These are phyloP conservation scores for Drosophila funebris DNA, from an alignment of 1,140 invertebrate genomes.

Conservation along the genomic window DNA sequence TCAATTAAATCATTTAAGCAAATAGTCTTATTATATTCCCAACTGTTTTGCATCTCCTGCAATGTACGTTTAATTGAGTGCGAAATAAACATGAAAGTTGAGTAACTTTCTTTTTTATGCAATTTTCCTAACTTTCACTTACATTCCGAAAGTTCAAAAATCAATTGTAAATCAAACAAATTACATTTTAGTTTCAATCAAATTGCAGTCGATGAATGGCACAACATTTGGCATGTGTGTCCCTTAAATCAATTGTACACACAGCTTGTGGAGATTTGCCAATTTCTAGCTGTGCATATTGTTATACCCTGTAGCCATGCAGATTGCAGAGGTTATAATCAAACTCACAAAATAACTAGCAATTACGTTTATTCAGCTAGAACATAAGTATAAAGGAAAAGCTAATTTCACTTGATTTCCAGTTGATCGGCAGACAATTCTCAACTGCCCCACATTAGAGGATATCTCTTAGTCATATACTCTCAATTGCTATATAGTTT, in stretches of 20 bases:
- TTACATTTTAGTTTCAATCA: neutral
- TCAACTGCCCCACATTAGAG: neutral
- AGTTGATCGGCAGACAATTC: too few species aligned
- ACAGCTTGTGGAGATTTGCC: conserved; percentile 1
- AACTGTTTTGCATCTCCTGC: neutral
- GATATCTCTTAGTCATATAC: neutral
- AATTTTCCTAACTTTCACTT: neutral
- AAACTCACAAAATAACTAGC: neutral
- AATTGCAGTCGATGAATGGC: conserved; percentile 19
- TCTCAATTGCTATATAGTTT: neutral
- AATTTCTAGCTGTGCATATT: neutral
- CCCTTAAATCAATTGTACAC: conserved; percentile 10
- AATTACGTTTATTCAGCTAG: neutral
- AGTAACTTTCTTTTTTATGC: neutral
- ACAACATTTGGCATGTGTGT: neutral
- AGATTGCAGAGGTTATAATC: neutral
- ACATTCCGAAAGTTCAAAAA: neutral
- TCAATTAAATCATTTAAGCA: neutral
- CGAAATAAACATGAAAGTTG: neutral
- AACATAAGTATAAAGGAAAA: neutral
- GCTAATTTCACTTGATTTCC: too few species aligned
- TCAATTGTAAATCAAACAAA: conserved; percentile 10
- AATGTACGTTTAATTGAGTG: conserved; percentile 4
- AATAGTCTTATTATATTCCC: too few species aligned
- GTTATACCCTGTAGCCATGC: neutral